Conservation (phyloP, 2,888 invertebrate genomes). For the Drosophila infuscata region DNA sequence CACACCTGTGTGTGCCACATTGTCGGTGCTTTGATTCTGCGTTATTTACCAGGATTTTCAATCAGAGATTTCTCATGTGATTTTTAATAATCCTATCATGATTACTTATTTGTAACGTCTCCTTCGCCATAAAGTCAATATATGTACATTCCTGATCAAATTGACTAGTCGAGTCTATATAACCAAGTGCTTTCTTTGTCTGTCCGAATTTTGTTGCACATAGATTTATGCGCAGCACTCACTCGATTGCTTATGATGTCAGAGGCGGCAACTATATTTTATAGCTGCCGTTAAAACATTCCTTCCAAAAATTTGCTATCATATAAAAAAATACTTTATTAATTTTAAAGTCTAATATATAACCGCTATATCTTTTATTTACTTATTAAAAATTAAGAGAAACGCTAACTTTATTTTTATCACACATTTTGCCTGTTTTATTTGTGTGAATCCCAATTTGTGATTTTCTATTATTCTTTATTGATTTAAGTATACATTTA, state of each 20-base stretch:
- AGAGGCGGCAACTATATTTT: too few relatives aligned
- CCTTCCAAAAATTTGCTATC: neutral
- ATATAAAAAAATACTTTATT: neutral
- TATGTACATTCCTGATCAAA: neutral
- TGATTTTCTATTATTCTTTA: neutral
- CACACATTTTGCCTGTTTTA: too few relatives aligned
- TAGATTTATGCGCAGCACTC: too few relatives aligned
- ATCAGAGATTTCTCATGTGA: too few relatives aligned
- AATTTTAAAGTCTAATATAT: neutral
- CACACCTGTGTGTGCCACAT: neutral
- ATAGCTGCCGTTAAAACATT: neutral
- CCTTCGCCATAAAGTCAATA: neutral
- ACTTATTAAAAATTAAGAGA: neutral
- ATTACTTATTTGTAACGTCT: neutral
- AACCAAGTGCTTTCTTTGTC: neutral
- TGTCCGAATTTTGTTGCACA: neutral
- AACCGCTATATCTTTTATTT: neutral
- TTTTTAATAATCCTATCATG: neutral
- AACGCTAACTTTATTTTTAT: neutral
- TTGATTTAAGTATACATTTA: too few relatives aligned
- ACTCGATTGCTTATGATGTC: too few relatives aligned
- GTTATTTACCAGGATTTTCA: neutral
- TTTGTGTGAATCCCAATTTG: neutral
- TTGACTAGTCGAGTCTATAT: neutral
- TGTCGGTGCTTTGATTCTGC: neutral